Conservation (phyloP, 2,113 vertebrate species). For the Chiloscyllium plagiosum region DNA sequence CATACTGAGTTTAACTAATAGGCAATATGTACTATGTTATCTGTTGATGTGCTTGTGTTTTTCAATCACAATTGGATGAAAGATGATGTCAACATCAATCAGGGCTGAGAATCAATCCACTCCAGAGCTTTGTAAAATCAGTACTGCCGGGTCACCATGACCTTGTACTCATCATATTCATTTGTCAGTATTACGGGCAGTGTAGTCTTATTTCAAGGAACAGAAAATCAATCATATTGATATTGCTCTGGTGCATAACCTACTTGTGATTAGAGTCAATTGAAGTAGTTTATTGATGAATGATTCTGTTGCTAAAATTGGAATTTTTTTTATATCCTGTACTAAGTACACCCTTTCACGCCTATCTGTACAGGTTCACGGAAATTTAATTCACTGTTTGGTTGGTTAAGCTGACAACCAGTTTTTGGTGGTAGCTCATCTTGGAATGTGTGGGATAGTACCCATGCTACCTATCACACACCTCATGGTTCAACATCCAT, state of each 20-base stretch:
- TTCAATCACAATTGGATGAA: not conserved
- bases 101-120: not conserved
- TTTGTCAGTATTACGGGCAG: slow-evolving; percentile 30
- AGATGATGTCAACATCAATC: slow-evolving; percentile 18
- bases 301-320: not conserved
- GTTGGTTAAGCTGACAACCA: not conserved
- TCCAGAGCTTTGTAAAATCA: slow-evolving; percentile 19
- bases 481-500: not conserved
- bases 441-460: not conserved
- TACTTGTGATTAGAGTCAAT: slow-evolving; percentile 33
- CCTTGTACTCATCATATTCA: slow-evolving; percentile 30
- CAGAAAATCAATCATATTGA: slow-evolving; percentile 36
- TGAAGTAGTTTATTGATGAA: slow-evolving; percentile 34
- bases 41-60: not conserved
- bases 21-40: not conserved
- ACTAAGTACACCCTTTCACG: not conserved
- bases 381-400: not conserved
- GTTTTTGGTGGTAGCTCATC: not conserved
- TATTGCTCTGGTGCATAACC: slow-evolving; percentile 27
- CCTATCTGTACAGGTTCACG: not conserved
- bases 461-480: not conserved
- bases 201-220: slow-evolving; percentile 14
- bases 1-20: not conserved
- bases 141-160: not conserved
- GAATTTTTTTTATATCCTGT: not conserved